These are phyloP conservation scores for Phengaris alcon DNA, from an alignment of 2,888 invertebrate genomes.

Conservation along the genomic window DNA sequence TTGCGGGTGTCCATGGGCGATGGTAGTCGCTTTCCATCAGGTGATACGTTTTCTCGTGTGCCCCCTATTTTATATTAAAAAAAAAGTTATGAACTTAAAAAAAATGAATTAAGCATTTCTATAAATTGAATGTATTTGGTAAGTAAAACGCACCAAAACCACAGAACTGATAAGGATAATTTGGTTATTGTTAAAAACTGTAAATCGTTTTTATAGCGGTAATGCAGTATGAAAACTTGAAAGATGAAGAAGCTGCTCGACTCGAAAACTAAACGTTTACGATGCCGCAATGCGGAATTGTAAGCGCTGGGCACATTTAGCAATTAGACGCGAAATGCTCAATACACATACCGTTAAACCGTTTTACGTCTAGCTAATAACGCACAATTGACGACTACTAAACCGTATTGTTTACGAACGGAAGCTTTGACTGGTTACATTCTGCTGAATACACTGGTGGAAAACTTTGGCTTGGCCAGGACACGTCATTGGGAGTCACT, in stretches of 20 bases:
- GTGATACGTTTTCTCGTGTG: too few relatives aligned
- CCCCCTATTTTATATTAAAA: too few relatives aligned
- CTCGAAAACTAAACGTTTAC: background rate
- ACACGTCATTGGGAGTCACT: too few relatives aligned
- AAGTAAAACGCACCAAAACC: too few relatives aligned
- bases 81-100: too few relatives aligned
- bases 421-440: slow-evolving; percentile 18
- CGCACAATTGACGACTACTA: background rate
- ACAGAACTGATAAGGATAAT: too few relatives aligned
- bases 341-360: slow-evolving; percentile 51
- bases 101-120: too few relatives aligned
- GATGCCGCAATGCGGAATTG: slow-evolving; percentile 10
- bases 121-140: too few relatives aligned
- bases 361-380: slow-evolving; percentile 54
- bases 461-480: background rate
- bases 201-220: background rate
- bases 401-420: background rate
- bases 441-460: background rate
- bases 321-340: slow-evolving; percentile 54
- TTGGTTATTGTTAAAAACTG: background rate
- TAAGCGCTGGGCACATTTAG: slow-evolving; percentile 60
- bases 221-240: background rate
- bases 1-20: too few relatives aligned
- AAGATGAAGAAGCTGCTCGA: background rate
- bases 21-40: too few relatives aligned